Evolutionary conservation across 2,797 vertebrate genomes (phyloP).

Genomic region (Siniperca undulata): DNA sequence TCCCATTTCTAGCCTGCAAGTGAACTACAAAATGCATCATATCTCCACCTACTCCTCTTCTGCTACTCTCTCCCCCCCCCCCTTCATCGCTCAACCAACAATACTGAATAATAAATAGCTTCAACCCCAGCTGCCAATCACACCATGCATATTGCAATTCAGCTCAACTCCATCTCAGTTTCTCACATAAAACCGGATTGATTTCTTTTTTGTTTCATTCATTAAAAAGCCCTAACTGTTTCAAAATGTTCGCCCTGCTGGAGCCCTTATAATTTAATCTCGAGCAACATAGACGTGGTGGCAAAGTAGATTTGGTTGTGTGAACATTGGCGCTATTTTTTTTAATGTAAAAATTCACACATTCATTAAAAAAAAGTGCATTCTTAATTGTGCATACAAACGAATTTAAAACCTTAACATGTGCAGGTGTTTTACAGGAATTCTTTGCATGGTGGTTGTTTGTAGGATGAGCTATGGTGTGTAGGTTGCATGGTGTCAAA

Average conservation of each 20-base stretch:
- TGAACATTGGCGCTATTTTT: not conserved
- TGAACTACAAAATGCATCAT: constrained; percentile 52
- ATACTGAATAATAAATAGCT: constrained; percentile 81
- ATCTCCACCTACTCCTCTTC: constrained; percentile 72
- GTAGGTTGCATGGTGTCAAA: constrained; percentile 51
- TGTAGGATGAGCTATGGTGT: constrained; percentile 23
- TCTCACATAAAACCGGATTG: constrained; percentile 50
- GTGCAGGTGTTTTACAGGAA: constrained; percentile 8
- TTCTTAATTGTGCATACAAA: not conserved
- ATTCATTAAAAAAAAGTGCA: not conserved
- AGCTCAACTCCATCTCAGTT: constrained; percentile 60
- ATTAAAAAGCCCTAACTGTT: constrained; percentile 36
- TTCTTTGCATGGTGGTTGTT: not conserved
- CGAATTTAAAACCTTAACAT: not conserved
- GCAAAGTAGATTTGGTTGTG: not conserved
- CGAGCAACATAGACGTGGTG: not conserved
- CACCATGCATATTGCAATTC: constrained; percentile 71
- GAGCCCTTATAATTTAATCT: not conserved
- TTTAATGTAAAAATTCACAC: not conserved
- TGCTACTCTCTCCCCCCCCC: constrained; percentile 37
- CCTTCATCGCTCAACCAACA: constrained; percentile 62
- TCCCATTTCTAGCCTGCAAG: constrained; percentile 58
- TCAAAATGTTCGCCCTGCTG: constrained; percentile 21
- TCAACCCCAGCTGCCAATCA: constrained; percentile 76
- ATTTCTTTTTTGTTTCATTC: constrained; percentile 29